phyloP scores from a whole-genome alignment of 2,888 invertebrate genomes.

The Folsomia manolachei region DNA sequence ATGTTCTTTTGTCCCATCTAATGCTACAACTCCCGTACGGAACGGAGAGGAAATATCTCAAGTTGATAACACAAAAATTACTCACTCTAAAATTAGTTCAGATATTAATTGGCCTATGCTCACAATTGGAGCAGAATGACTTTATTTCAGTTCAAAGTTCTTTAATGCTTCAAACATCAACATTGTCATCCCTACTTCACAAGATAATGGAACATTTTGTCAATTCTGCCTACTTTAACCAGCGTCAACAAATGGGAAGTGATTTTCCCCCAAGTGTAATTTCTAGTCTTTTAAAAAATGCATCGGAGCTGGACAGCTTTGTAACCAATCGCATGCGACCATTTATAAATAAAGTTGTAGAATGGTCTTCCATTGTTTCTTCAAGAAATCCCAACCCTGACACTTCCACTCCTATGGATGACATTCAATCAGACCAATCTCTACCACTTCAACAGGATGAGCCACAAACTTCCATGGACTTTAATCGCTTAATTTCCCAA shows the following conservation, averaged over 20 bases:
- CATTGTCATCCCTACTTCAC: neutral
- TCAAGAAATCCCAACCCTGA: neutral
- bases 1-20: slow-evolving; percentile 32
- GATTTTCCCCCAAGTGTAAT: neutral
- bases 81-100: slow-evolving; percentile 34
- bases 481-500: neutral
- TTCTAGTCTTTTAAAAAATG: slow-evolving; percentile 8
- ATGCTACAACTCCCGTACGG: slow-evolving; percentile 29
- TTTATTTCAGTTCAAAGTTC: neutral
- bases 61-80: slow-evolving; percentile 29
- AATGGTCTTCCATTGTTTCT: neutral
- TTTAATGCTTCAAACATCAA: neutral
- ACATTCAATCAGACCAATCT: neutral
- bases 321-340: neutral
- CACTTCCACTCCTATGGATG: neutral
- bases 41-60: slow-evolving; percentile 18
- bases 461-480: neutral
- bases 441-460: neutral
- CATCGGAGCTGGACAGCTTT: neutral
- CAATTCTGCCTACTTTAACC: neutral
- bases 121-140: neutral
- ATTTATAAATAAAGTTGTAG: neutral
- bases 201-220: neutral
- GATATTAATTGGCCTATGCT: slow-evolving; percentile 27
- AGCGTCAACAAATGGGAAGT: neutral